Evolutionary conservation across 2,113 vertebrate genomes (phyloP), one percentile per base, ranked within the genome.

Genomic region (Fregetta grallaria): DNA sequence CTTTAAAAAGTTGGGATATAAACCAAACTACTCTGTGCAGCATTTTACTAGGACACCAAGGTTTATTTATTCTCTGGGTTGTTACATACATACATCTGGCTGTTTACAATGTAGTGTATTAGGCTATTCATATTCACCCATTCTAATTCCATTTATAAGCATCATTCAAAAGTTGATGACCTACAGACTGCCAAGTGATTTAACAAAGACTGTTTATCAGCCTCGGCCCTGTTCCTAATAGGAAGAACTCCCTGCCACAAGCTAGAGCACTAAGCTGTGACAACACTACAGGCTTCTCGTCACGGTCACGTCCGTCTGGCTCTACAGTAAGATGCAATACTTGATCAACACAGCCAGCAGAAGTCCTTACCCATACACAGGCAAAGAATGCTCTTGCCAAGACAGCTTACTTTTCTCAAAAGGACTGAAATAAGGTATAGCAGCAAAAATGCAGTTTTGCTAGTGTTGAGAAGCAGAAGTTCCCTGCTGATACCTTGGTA

Each of bases 271-370:
- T 25, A 63, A 63, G 55, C 47, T 22, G 16, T 4, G 40, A 62
- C 47, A 67, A 5, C 23, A 44, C 40, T 5, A 38, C n/a, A 21
- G n/a, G 49, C 49, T 49, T 32, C 62, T 62, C 1, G 13, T 45
- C 68, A 86, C 1, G 2, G 21, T 27, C 76, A 56, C 1, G 1
- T 62, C 49, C 1, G 0, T 15, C 49, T 21, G 62, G 55, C 49
- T 32, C 61, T 52, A 19, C 15, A 30, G n/a, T 1, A 23, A 56
- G 86, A 55, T 7, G 30, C 11, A 34, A 56, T 2, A 17, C 44
- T 23, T 23, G 44, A 58, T 21, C 18, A 16, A 34, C 1, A 0
- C 2, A 53, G 45, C 40, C 47, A 82, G 62, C 40, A 18, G 10
- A 50, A 79, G 30, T 3, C 61, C 45, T 10, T 17, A 18, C 73